Evolutionary conservation across 2,888 invertebrate species (phyloP).

Genomic region (Pammene fasciana): DNA sequence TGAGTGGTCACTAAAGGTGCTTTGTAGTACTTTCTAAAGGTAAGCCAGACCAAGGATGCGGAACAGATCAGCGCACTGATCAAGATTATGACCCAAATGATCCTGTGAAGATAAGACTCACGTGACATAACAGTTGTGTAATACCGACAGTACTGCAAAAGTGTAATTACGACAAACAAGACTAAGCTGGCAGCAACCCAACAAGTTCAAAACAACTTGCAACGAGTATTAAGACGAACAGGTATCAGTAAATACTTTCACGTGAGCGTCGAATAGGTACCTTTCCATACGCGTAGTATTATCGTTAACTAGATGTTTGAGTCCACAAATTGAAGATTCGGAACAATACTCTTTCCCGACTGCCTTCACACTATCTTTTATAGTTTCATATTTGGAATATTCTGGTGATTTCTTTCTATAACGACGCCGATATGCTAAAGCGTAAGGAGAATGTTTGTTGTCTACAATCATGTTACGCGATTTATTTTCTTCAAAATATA

Average conservation of each 20-base stretch:
- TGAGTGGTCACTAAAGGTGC: slow-evolving; percentile 75
- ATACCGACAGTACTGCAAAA: slow-evolving; percentile 49
- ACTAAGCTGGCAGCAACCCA: slow-evolving; percentile 51
- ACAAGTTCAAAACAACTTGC: slow-evolving; percentile 60
- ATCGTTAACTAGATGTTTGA: slow-evolving; percentile 73
- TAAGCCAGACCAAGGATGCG: slow-evolving; percentile 68
- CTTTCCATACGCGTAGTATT: slow-evolving; percentile 69
- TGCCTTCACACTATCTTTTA: slow-evolving; percentile 62
- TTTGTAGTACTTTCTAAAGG: slow-evolving; percentile 68
- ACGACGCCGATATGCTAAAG: slow-evolving; percentile 47
- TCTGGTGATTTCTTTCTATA: slow-evolving; percentile 48
- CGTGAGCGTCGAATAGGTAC: slow-evolving; percentile 55
- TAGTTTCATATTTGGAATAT: slow-evolving; percentile 49
- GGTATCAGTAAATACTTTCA: slow-evolving; percentile 49
- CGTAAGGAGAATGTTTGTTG: slow-evolving; percentile 45
- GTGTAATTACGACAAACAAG: slow-evolving; percentile 56
- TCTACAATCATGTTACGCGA: slow-evolving; percentile 40
- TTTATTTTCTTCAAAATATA: slow-evolving; percentile 1
- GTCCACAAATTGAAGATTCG: slow-evolving; percentile 77
- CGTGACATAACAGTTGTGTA: slow-evolving; percentile 49
- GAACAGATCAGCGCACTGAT: slow-evolving; percentile 70
- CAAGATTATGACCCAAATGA: slow-evolving; percentile 71
- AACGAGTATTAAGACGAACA: slow-evolving; percentile 40
- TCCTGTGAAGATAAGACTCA: slow-evolving; percentile 52
- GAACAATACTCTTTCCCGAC: slow-evolving; percentile 72